Base-by-base conservation (phyloP, 1,140 invertebrate genomes). In the Cydia splendana region DNA sequence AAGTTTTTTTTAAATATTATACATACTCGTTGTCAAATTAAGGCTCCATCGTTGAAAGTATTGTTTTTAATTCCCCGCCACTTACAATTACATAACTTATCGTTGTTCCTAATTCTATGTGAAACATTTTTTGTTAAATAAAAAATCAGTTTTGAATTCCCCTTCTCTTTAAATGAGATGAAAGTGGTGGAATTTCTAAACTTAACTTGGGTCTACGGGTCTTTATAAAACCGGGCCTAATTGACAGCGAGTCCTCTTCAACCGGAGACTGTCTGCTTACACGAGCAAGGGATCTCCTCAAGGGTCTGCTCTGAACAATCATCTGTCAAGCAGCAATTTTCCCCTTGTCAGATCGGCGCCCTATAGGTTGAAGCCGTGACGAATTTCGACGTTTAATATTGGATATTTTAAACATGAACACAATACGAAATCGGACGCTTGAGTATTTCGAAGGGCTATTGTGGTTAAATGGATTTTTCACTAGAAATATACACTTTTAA, bases 251-350 rank as follows among this genome's bases (percentile, higher is more conserved):
- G 48, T 67, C 75, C 75, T 65, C 79, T 77, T 30, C 57, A 65
- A 76, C 73, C 65, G 73, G 30, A 67, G 69, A 65, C 24, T 28
- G 20, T 20, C 18, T 62, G 15, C 20, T 65, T 65, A 34, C 65
- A 67, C 13, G 4, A 67, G 13, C 13, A 2, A 20, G 3, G 65
- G 20, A 15, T 28, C 65, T 65, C 13, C n/a, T 20, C 65, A n/a
- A 67, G 65, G 65, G 65, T 65, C 65, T 62, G 77, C 65, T 76
- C 42, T 18, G 73, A 77, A 75, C 51, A 73, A 77, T 75, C 76
- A 79, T 79, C 76, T 67, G 78, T 77, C 78, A 79, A 79, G 30
- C 30, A 1, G 30, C 30, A 30, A 71, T 30, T 30, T 30, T 30
- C 30, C 45, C 13, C 45, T 0, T 48, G 45, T 48, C 4, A 15